Conservation (phyloP, 2,797 vertebrate genomes). For the Cirrhinus mrigala region DNA sequence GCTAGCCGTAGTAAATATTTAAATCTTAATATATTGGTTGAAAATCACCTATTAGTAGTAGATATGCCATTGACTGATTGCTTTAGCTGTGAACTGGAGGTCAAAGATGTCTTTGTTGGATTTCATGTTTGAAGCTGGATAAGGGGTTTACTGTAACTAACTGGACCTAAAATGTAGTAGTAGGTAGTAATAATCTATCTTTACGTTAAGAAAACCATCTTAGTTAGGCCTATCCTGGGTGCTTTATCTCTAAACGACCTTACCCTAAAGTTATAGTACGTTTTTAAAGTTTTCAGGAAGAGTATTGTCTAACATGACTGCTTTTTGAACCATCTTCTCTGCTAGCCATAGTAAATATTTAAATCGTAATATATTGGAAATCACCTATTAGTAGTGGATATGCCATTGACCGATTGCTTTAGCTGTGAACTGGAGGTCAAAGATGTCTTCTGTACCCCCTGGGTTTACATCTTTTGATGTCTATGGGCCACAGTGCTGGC, state of each 20-base stretch:
- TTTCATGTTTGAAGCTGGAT: no score
- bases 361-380: background rate
- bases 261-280: background rate
- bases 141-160: no score
- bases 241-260: background rate
- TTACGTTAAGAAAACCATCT: no score
- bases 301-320: background rate
- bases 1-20: background rate
- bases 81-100: constrained; percentile 40
- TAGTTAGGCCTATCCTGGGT: background rate
- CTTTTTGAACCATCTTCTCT: background rate
- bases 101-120: constrained; percentile 42
- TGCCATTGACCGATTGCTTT: constrained; percentile 32
- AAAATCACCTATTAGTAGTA: background rate
- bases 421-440: constrained; percentile 42
- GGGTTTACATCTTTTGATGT: constrained; percentile 59
- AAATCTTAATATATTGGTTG: background rate
- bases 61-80: constrained; percentile 27
- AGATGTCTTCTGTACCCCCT: constrained; percentile 55
- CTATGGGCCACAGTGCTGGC: constrained; percentile 40
- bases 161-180: no score
- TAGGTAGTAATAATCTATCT: no score
- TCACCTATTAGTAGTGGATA: constrained; percentile 5
- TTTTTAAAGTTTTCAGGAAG: background rate
- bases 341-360: background rate